These are phyloP conservation scores for Etheostoma spectabile DNA, from an alignment of 2,113 vertebrate genomes.

Conservation along the genomic window DNA sequence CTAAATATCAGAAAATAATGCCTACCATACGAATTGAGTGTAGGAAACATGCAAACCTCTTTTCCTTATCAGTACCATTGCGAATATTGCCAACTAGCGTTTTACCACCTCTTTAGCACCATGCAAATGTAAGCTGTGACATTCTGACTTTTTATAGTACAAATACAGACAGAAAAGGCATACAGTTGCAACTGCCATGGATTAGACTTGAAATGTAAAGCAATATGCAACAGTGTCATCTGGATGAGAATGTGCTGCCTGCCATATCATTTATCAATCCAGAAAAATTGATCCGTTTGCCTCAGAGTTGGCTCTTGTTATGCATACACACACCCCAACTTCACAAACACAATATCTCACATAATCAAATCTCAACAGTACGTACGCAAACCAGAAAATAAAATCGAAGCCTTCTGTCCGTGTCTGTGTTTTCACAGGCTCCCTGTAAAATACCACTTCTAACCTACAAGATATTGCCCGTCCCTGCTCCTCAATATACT, in stretches of 20 bases:
- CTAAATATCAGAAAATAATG: constrained; percentile 15
- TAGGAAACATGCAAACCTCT: constrained; percentile 14
- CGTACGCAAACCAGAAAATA: constrained; percentile 44
- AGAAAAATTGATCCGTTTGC: constrained; percentile 31
- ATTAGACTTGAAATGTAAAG: background rate
- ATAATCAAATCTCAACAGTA: constrained; percentile 32
- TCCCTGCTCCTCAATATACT: constrained; percentile 29
- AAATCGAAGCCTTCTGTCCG: background rate
- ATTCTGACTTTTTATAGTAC: constrained; percentile 10
- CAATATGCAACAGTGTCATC: background rate
- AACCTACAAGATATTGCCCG: constrained; percentile 15
- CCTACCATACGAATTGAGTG: constrained; percentile 7
- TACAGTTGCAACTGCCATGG: background rate
- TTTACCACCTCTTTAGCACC: constrained; percentile 16
- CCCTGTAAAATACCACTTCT: constrained; percentile 18
- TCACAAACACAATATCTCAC: constrained; percentile 14
- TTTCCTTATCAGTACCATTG: constrained; percentile 16
- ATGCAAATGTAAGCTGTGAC: constrained; percentile 19
- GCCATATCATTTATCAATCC: constrained; percentile 36
- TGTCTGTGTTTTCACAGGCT: constrained; percentile 14
- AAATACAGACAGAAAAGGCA: background rate
- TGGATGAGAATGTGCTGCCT: constrained; percentile 20
- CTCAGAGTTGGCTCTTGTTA: constrained; percentile 29
- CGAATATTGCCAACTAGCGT: constrained; percentile 33
- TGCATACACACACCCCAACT: constrained; percentile 10